Conservation (phyloP, 2,888 invertebrate genomes). For the Lasioglossum calceatum region DNA sequence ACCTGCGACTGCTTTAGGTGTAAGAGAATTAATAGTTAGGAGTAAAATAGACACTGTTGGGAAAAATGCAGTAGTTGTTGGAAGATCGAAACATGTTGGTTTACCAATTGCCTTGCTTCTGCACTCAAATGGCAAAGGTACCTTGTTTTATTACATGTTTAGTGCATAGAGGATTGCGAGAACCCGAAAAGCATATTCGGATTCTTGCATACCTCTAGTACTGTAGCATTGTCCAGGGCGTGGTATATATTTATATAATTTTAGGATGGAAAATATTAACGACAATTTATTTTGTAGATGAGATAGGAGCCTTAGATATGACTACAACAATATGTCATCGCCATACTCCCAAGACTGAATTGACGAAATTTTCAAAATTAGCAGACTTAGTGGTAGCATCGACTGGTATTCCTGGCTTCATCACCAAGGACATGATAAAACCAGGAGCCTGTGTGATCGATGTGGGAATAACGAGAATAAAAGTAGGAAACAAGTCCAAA, state of each 20-base stretch:
- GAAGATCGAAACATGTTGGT: slow-evolving; percentile 96
- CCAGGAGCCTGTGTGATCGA: slow-evolving; percentile 95
- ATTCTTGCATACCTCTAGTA: not conserved
- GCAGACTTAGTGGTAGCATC: slow-evolving; percentile 93
- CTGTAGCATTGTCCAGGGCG: not conserved
- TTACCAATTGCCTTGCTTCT: slow-evolving; percentile 95
- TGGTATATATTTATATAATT: not conserved
- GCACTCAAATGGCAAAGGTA: slow-evolving; percentile 91
- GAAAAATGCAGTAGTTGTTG: slow-evolving; percentile 94
- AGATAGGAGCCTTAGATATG: slow-evolving; percentile 90
- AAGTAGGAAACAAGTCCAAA: slow-evolving; percentile 88
- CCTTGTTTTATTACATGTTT: slow-evolving; percentile 10
- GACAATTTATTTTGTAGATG: slow-evolving; percentile 74
- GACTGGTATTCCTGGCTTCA: slow-evolving; percentile 90
- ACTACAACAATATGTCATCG: slow-evolving; percentile 96
- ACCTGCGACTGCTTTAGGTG: slow-evolving; percentile 82
- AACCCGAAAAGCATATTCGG: not conserved
- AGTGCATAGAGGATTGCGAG: not conserved
- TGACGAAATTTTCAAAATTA: slow-evolving; percentile 88
- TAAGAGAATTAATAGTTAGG: slow-evolving; percentile 84
- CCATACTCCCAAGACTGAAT: slow-evolving; percentile 92
- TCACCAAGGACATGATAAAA: slow-evolving; percentile 94
- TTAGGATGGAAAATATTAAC: not conserved
- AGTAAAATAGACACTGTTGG: slow-evolving; percentile 92
- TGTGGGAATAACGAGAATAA: slow-evolving; percentile 92